Conservation (phyloP, 2,888 invertebrate genomes). For the Unio pictorum region DNA sequence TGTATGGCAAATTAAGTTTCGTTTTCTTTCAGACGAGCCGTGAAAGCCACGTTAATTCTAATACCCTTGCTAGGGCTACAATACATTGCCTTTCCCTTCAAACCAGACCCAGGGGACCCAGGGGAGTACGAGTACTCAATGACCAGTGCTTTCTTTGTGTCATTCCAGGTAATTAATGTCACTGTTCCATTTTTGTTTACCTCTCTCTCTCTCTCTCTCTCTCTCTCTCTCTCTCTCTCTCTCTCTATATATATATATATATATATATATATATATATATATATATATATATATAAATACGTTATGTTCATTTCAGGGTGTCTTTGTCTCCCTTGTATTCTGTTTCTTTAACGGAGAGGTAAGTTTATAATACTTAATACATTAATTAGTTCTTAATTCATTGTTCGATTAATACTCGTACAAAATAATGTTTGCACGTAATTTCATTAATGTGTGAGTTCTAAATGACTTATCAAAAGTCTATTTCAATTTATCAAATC, state of each 20-base stretch:
- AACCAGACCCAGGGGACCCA: slow-evolving; percentile 76
- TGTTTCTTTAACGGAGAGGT: slow-evolving; percentile 95
- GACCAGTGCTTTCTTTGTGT: slow-evolving; percentile 87
- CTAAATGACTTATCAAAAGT: too few relatives aligned
- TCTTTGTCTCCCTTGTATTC: slow-evolving; percentile 87
- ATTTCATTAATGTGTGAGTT: too few relatives aligned
- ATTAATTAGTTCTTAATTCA: too few relatives aligned
- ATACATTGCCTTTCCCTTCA: slow-evolving; percentile 89
- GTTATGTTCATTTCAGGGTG: slow-evolving; percentile 79
- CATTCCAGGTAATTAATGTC: slow-evolving; percentile 80
- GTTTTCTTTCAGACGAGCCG: slow-evolving; percentile 76
- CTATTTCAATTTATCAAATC: too few relatives aligned
- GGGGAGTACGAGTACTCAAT: slow-evolving; percentile 81
- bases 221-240: background rate
- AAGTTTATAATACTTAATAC: slow-evolving; percentile 8
- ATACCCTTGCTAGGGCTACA: slow-evolving; percentile 93
- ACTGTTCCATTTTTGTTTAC: too few relatives aligned
- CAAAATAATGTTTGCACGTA: too few relatives aligned
- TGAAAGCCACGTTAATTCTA: slow-evolving; percentile 87
- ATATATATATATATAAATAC: background rate
- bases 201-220: background rate
- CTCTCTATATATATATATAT: background rate
- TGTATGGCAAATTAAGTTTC: background rate
- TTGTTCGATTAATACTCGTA: too few relatives aligned
- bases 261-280: background rate